A percentile compares a stretch with the other conserved stretches of the same genome.
Conservation (phyloP, 2,888 invertebrate species). For the Dynastes hyllus region DNA sequence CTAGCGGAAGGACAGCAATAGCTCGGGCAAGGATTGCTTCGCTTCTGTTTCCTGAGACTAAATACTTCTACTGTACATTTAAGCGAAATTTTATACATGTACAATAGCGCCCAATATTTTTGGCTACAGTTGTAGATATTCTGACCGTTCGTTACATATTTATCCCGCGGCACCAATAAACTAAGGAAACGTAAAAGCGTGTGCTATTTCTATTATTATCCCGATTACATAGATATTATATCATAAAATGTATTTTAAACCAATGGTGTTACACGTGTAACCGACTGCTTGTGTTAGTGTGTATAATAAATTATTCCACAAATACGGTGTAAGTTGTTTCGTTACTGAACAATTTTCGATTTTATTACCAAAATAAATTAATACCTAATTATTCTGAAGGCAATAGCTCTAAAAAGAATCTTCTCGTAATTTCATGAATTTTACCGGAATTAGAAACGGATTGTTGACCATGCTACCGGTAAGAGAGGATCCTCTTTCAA, state of each 20-base stretch:
- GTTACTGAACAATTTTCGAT: not conserved
- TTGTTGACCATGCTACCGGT: constrained; percentile 39
- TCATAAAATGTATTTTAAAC: constrained; percentile 28
- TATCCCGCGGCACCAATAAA: constrained; percentile 11
- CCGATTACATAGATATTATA: constrained; percentile 15
- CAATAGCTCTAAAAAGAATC: constrained; percentile 26
- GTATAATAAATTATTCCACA: not conserved
- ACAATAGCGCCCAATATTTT: too few species aligned
- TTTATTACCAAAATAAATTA: constrained; percentile 9
- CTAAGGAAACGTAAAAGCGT: constrained; percentile 25
- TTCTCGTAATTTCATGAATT: constrained; percentile 30
- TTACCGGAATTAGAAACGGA: constrained; percentile 36
- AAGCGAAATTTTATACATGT: too few species aligned
- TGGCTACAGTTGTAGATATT: not conserved
- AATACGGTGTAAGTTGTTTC: not conserved
- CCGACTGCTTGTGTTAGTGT: not conserved
- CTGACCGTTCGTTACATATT: constrained; percentile 16
- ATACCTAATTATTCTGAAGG: constrained; percentile 32
- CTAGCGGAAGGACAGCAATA: too few species aligned
- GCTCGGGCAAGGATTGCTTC: too few species aligned
- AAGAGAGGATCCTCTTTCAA: constrained; percentile 16
- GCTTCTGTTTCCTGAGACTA: too few species aligned
- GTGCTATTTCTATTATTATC: constrained; percentile 42
- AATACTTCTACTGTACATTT: too few species aligned
- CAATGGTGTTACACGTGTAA: not conserved